These are phyloP conservation scores for Drosophila incognita DNA, from an alignment of 2,888 invertebrate genomes.

Conservation along the genomic window DNA sequence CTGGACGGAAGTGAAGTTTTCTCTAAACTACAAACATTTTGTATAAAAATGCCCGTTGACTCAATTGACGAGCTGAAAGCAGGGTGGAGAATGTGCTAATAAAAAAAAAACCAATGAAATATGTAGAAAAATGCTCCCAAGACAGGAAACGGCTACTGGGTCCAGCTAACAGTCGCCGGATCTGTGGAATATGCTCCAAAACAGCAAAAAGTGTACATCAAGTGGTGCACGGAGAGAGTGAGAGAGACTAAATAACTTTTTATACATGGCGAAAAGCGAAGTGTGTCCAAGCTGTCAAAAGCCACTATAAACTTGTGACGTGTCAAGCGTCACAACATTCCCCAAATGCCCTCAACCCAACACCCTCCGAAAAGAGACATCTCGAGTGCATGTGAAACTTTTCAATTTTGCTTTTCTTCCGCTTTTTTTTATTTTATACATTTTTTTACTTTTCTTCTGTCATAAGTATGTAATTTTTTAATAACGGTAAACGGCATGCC, in stretches of 20 bases:
- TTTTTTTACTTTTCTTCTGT: constrained; percentile 26
- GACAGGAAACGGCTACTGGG: constrained; percentile 40
- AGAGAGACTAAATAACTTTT: constrained; percentile 55
- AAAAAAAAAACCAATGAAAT: constrained; percentile 41
- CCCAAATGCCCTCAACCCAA: constrained; percentile 50
- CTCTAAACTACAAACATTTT: constrained; percentile 48
- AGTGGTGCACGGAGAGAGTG: neutral
- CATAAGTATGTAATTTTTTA: constrained; percentile 75
- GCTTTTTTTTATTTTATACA: neutral
- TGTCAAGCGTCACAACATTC: constrained; percentile 74
- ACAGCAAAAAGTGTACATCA: constrained; percentile 37
- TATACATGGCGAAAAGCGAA: constrained; percentile 53
- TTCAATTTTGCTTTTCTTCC: constrained; percentile 67
- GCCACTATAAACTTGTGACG: constrained; percentile 84
- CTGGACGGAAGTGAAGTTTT: constrained; percentile 52
- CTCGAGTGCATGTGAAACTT: constrained; percentile 69
- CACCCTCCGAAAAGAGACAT: constrained; percentile 2
- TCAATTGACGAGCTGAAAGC: constrained; percentile 41
- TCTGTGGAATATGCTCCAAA: constrained; percentile 59
- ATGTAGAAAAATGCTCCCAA: constrained; percentile 68
- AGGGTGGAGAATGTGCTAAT: neutral
- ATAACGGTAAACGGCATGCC: constrained; percentile 75
- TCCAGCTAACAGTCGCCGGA: constrained; percentile 33
- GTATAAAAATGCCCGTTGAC: constrained; percentile 54
- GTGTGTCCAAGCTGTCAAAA: constrained; percentile 83